Conservation (phyloP, 2,797 vertebrate species). For the Acestrorhynchus altus region DNA sequence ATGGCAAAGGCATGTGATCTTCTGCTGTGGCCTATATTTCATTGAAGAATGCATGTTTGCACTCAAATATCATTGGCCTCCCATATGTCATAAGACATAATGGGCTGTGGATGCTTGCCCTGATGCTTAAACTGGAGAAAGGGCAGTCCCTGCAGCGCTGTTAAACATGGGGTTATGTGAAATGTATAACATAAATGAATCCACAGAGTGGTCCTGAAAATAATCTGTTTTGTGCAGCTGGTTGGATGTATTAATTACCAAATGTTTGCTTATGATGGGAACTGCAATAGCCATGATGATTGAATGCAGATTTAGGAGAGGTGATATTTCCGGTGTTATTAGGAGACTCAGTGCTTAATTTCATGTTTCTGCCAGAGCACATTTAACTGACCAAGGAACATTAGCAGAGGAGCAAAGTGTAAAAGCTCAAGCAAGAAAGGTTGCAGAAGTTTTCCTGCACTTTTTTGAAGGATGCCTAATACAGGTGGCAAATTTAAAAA, state of each 20-base stretch:
- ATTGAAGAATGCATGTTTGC: constrained; percentile 33
- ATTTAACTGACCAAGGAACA: constrained; percentile 8
- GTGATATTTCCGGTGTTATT: constrained; percentile 26
- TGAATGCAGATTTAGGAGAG: constrained; percentile 19
- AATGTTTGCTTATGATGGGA: neutral
- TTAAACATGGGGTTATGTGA: constrained; percentile 9
- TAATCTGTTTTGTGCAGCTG: constrained; percentile 12
- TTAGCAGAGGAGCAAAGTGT: constrained; percentile 6
- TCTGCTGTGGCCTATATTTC: constrained; percentile 25
- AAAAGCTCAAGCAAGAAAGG: constrained; percentile 13
- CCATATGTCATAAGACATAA: constrained; percentile 16
- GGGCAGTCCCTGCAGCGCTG: constrained; percentile 24
- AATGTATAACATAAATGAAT: constrained; percentile 34
- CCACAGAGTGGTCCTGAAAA: constrained; percentile 9
- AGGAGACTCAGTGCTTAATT: neutral
- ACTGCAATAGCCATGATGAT: constrained; percentile 14
- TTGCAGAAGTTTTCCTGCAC: constrained; percentile 1
- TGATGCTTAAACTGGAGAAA: constrained; percentile 37
- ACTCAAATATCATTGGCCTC: neutral
- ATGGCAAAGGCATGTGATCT: constrained; percentile 39
- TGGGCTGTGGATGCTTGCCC: constrained; percentile 11
- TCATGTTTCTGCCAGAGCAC: neutral
- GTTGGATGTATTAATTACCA: neutral
- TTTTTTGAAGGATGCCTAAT: neutral
- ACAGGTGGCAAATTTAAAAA: too few species aligned